Percentiles rank a stretch among this genome's conserved stretches.
Evolutionary conservation across 2,797 vertebrate species (phyloP).

Genomic region (Enteromius argenteus): DNA sequence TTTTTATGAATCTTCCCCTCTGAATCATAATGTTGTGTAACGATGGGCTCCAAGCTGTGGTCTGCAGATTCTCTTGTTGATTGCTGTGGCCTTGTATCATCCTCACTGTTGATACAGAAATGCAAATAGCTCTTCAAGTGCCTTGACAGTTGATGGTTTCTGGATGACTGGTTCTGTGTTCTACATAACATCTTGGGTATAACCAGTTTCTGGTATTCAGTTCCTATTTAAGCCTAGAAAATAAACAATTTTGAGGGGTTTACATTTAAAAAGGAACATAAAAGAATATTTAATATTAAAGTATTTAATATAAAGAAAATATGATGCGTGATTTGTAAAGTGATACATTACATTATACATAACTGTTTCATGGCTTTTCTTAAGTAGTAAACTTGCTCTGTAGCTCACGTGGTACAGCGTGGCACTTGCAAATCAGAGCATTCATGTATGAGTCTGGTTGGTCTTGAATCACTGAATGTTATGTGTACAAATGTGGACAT

Average conservation of each 20-base stretch:
- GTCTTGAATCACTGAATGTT: too few species aligned
- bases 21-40: constrained; percentile 13
- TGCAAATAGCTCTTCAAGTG: background rate
- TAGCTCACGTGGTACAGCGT: background rate
- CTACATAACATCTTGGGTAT: background rate
- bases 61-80: background rate
- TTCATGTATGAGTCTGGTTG: background rate
- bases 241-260: background rate
- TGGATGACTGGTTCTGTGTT: background rate
- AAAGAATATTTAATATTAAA: background rate
- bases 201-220: background rate
- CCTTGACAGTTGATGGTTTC: background rate
- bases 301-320: background rate
- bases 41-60: background rate
- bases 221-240: background rate
- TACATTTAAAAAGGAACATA: background rate
- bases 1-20: constrained; percentile 4
- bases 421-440: background rate
- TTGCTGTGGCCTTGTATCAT: constrained; percentile 2
- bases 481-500: too few species aligned
- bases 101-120: constrained; percentile 8
- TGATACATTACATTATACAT: background rate
- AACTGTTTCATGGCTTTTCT: background rate
- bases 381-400: background rate
- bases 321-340: background rate